Conservation (phyloP, 2,888 invertebrate genomes). For the Mythimna loreyi region DNA sequence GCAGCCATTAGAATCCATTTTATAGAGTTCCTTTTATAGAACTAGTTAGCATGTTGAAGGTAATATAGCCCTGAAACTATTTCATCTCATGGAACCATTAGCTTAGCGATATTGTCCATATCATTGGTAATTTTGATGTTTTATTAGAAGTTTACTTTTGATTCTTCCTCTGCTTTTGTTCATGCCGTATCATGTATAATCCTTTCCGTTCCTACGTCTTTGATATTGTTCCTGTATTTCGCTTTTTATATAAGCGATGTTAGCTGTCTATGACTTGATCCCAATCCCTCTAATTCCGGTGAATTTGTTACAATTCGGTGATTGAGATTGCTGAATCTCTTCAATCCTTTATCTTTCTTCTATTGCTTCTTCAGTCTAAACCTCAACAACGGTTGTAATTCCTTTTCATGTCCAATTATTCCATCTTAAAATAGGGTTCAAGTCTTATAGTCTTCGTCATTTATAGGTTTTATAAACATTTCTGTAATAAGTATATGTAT, state of each 20-base stretch:
- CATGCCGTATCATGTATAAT: constrained; percentile 64
- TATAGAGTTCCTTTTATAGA: constrained; percentile 65
- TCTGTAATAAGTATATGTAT: neutral
- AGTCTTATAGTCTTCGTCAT: constrained; percentile 72
- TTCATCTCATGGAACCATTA: constrained; percentile 75
- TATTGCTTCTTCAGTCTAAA: neutral
- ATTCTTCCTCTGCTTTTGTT: constrained; percentile 75
- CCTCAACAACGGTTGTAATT: neutral
- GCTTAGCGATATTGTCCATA: constrained; percentile 70
- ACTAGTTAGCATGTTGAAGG: constrained; percentile 75
- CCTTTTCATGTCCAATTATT: neutral
- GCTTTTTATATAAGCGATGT: constrained; percentile 36
- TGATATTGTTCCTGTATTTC: constrained; percentile 41
- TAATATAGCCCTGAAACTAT: constrained; percentile 71
- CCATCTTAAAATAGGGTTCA: neutral
- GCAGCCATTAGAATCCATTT: constrained; percentile 65
- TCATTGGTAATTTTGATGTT: constrained; percentile 70
- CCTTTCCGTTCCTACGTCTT: constrained; percentile 65
- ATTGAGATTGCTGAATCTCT: constrained; percentile 10
- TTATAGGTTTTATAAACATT: constrained; percentile 36
- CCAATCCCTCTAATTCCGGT: constrained; percentile 2
- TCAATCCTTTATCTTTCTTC: neutral
- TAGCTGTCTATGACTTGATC: constrained; percentile 3
- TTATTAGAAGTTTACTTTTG: constrained; percentile 68
- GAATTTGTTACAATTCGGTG: constrained; percentile 1